Base-by-base conservation (phyloP, 2,797 vertebrate species). In the Hemitrygon akajei region DNA sequence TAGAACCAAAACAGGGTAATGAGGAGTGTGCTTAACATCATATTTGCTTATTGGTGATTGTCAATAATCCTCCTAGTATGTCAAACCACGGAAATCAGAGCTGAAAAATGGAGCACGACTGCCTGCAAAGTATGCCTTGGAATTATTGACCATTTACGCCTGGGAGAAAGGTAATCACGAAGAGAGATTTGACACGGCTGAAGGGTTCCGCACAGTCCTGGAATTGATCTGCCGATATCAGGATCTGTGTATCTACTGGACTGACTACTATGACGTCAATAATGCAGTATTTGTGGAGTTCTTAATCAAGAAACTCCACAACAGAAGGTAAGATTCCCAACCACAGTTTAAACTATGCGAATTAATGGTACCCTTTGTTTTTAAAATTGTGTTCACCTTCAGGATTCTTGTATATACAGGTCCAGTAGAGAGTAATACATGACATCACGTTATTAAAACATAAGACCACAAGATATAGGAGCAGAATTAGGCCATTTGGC, bases 51-150 rank as follows among this genome's bases (percentile, higher is more conserved):
- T 84, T 30, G 7, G 4, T 20, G 27, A 56, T 58, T 84, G 47
- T 87, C 58, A 66, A 63, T 16, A n/a, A 87, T 87, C 87, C 18
- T 11, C 25, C 81, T 34, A 92, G 91, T 30, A 16, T 75, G 91
- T 92, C 22, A 92, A 92, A 12, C 91, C 91, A 75, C 91, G 91
- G 69, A 75, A 75, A 56, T 47, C 66, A 27, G 91, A 92, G 25
- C 5, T 92, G 63, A 12, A 4, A 27, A 1, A 7, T 73, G 91
- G 91, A 30, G 40, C 11, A 7, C 91, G 91, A 0, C 69, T 92
- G 9, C 89, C 89, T 71, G 66, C 66, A 71, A 92, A 92, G 40
- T 92, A 92, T 75, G 69, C 91, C 27, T 66, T 92, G 69, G 91
- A 92, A 69, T 34, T 92, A 66, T 66, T 92, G 66, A 75, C 91